Percentiles rank a stretch among this genome's conserved stretches.
Conservation (phyloP, 2,113 vertebrate species). For the Cephalopterus ornatus region DNA sequence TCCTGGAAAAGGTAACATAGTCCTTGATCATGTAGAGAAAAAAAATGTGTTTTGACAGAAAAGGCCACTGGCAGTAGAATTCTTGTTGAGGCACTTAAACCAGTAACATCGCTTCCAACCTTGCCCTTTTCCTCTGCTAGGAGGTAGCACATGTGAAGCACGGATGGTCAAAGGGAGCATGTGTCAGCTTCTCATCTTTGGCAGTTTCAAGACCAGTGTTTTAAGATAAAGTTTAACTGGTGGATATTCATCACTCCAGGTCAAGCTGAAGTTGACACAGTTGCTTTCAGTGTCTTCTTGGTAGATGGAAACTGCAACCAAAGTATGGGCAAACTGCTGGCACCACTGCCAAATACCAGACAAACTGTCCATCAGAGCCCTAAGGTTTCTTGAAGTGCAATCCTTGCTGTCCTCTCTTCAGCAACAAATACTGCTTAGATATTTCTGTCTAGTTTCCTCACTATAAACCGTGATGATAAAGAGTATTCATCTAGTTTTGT, state of each 20-base stretch:
- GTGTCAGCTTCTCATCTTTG: background rate
- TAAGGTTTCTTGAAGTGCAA: background rate
- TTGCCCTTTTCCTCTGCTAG: background rate
- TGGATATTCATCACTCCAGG: background rate
- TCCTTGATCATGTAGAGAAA: background rate
- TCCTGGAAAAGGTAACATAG: background rate
- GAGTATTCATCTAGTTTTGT: background rate
- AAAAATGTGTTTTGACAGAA: background rate
- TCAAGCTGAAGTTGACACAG: background rate
- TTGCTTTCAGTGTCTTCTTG: accelerated
- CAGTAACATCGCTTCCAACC: background rate
- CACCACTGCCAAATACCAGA: background rate
- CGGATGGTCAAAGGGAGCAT: background rate
- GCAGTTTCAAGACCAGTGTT: background rate
- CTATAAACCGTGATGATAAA: background rate
- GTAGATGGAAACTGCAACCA: background rate
- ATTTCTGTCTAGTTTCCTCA: background rate
- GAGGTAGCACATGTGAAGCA: accelerated
- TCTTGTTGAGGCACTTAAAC: background rate
- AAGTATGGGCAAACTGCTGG: background rate
- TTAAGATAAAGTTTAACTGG: background rate
- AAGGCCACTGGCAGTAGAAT: background rate
- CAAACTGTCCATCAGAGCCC: background rate
- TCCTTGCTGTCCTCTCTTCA: background rate
- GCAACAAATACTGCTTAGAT: background rate